These are phyloP conservation scores for Cecropterus lyciades DNA, from an alignment of 1,140 invertebrate species.

Conservation along the genomic window DNA sequence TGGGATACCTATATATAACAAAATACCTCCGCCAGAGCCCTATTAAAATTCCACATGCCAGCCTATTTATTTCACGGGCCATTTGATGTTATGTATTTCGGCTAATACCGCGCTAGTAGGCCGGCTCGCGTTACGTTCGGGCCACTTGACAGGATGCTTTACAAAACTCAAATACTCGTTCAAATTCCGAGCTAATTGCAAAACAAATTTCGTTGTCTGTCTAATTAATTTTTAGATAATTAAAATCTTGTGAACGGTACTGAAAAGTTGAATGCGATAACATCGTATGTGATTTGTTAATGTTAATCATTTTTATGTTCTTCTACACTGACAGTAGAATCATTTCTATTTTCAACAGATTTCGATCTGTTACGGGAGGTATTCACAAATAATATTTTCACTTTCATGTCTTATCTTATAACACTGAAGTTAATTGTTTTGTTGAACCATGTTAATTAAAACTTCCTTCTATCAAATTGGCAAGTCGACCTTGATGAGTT, in stretches of 20 bases:
- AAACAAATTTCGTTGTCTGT: background rate
- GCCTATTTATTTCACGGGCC: slow-evolving; percentile 3
- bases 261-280: no score
- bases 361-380: background rate
- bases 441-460: slow-evolving; percentile 2
- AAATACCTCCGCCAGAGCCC: background rate
- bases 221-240: background rate
- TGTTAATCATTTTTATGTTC: no score
- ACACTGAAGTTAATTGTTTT: background rate
- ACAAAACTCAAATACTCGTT: background rate
- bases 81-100: slow-evolving; percentile 6
- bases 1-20: no score
- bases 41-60: background rate
- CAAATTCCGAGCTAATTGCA: background rate
- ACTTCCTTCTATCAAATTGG: background rate
- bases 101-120: background rate
- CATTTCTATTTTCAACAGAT: no score
- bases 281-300: no score
- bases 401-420: background rate
- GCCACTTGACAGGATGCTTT: background rate
- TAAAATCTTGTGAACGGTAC: background rate
- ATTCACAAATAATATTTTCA: background rate
- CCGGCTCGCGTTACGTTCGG: background rate
- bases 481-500: slow-evolving; percentile 4
- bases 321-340: no score